Percentiles rank a stretch among this genome's conserved stretches.
Evolutionary conservation across 1,140 invertebrate species (phyloP).

Genomic region (Drosophila equinoxialis): DNA sequence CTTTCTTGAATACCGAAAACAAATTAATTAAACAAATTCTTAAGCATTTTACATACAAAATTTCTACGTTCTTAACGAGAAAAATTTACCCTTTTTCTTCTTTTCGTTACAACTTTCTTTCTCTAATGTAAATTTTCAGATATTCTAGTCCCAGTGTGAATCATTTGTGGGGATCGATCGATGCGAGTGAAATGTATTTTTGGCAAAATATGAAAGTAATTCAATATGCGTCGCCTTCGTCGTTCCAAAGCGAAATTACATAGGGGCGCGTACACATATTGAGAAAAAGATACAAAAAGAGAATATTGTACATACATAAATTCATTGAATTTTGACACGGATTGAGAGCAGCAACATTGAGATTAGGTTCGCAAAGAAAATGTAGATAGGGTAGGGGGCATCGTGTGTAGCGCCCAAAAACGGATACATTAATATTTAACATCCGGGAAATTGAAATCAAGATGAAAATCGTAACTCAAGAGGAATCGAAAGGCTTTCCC

Average conservation of each 20-base stretch:
- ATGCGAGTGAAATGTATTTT: constrained; percentile 15
- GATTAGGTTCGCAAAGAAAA: background rate
- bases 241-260: constrained; percentile 33
- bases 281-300: constrained; percentile 45
- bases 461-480: constrained; percentile 34
- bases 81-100: no score
- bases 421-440: constrained; percentile 70
- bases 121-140: background rate
- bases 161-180: background rate
- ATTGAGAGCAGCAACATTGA: background rate
- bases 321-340: constrained; percentile 75
- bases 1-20: no score
- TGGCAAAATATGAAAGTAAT: constrained; percentile 46
- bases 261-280: constrained; percentile 41
- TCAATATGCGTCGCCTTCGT: constrained; percentile 37
- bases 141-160: constrained; percentile 27
- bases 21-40: no score
- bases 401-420: constrained; percentile 28
- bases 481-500: constrained; percentile 40
- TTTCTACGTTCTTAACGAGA: no score
- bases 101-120: background rate
- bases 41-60: no score
- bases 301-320: constrained; percentile 47
- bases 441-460: constrained; percentile 76
- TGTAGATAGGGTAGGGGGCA: constrained; percentile 8